Evolutionary conservation across 1,140 invertebrate species (phyloP).

Genomic region (Temnothorax longispinosus): DNA sequence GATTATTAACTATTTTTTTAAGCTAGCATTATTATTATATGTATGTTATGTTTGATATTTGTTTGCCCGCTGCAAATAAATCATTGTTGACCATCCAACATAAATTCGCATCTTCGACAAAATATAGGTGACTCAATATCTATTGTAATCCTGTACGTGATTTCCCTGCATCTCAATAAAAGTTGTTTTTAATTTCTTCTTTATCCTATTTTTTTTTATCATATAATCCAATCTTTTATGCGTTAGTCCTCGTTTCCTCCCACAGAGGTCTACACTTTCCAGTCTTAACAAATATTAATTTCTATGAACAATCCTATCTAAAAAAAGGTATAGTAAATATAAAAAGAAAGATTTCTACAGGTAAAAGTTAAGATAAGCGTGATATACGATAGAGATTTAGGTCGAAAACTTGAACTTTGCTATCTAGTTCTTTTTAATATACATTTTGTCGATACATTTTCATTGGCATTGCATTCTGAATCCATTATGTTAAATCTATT

Average conservation of each 20-base stretch:
- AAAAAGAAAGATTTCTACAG: background rate
- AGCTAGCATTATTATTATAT: background rate
- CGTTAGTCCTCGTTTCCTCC: background rate
- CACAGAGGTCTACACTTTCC: background rate
- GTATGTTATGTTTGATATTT: background rate
- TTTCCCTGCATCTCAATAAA: background rate
- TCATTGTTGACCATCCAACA: background rate
- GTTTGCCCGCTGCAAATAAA: background rate
- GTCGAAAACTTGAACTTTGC: background rate
- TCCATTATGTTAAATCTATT: background rate
- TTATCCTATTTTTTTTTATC: background rate
- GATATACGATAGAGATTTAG: background rate
- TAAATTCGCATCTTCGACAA: background rate
- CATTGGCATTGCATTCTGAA: background rate
- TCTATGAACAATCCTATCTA: background rate
- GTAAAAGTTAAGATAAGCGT: background rate
- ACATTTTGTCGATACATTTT: background rate
- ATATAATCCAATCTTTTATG: background rate
- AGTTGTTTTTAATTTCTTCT: background rate
- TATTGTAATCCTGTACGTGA: background rate
- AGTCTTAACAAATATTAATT: background rate
- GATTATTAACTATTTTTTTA: conserved; percentile 3
- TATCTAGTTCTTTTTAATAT: background rate
- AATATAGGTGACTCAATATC: background rate
- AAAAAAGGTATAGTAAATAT: background rate